A percentile compares a stretch with the other conserved stretches of the same genome.
Evolutionary conservation across 1,140 invertebrate genomes (phyloP).

Genomic region (Arion vulgaris): DNA sequence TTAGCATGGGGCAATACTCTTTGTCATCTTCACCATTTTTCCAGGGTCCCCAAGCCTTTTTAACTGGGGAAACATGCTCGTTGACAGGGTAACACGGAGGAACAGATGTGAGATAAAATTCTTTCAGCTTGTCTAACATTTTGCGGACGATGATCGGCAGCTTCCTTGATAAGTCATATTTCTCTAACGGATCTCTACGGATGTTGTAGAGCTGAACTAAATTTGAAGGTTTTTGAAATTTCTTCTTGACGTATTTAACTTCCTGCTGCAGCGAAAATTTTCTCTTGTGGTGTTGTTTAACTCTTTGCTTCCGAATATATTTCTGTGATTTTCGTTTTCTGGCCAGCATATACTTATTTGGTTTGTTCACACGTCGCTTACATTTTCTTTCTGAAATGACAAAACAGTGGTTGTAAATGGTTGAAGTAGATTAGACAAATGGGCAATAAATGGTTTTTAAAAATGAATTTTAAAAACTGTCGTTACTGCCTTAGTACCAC

Average conservation of each 20-base stretch:
- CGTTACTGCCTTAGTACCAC: too few relatives aligned
- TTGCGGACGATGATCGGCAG: not conserved
- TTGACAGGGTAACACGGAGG: not conserved
- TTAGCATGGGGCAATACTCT: not conserved
- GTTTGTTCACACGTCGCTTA: not conserved
- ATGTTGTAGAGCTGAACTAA: conserved; percentile 22
- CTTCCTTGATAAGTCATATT: not conserved
- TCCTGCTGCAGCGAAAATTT: not conserved
- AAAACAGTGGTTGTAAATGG: too few relatives aligned
- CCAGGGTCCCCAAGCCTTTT: conserved; percentile 26
- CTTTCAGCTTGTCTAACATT: conserved; percentile 14
- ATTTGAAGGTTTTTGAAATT: not conserved
- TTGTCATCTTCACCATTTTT: not conserved
- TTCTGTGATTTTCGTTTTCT: not conserved
- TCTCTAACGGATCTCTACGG: conserved; percentile 1
- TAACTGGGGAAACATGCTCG: not conserved
- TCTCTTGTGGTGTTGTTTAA: too few relatives aligned
- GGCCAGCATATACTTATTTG: not conserved
- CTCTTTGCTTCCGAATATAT: not conserved
- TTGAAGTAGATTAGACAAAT: too few relatives aligned
- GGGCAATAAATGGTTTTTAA: too few relatives aligned
- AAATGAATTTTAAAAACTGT: too few relatives aligned
- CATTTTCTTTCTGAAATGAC: conserved; percentile 8
- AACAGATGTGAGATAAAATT: conserved; percentile 15
- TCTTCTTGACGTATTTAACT: not conserved